phyloP scores from a whole-genome alignment of 92 coral and sea anemone species.

The Umimayanthus kanabou region DNA sequence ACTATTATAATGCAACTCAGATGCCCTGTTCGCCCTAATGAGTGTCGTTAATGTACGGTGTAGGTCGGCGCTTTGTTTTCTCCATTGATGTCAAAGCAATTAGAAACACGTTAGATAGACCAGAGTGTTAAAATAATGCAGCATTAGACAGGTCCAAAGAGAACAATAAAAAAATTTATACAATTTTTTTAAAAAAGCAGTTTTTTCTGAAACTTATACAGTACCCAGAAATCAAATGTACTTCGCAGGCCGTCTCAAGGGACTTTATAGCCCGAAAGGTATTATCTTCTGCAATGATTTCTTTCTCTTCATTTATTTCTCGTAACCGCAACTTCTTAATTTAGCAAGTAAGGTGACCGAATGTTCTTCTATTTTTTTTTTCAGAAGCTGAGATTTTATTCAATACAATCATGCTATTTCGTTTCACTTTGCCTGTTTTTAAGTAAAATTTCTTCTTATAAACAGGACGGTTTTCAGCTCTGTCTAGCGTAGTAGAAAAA shows the following conservation, averaged over 20 bases:
- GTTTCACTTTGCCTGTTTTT: background rate
- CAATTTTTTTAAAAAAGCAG: background rate
- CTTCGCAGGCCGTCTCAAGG: background rate
- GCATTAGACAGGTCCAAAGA: conserved; percentile 13
- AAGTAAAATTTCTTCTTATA: background rate
- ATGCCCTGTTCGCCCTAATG: conserved; percentile 18
- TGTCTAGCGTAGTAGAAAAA: background rate
- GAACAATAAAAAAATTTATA: conserved; percentile 9
- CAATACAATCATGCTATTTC: background rate
- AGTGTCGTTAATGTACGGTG: conserved; percentile 15
- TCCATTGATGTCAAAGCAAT: conserved; percentile 37
- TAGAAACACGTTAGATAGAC: conserved; percentile 31
- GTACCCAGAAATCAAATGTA: background rate
- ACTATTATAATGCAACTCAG: background rate
- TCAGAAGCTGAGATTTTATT: background rate
- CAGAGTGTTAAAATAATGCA: conserved; percentile 42
- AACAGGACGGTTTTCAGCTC: background rate
- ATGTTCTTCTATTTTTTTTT: background rate
- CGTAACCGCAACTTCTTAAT: background rate
- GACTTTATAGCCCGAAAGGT: background rate
- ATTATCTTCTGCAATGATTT: no score
- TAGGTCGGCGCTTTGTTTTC: background rate
- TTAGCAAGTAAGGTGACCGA: background rate
- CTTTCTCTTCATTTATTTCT: background rate
- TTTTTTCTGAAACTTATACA: background rate